Evolutionary conservation across 2,113 vertebrate species (phyloP).

Genomic region (Trogon melanurus): DNA sequence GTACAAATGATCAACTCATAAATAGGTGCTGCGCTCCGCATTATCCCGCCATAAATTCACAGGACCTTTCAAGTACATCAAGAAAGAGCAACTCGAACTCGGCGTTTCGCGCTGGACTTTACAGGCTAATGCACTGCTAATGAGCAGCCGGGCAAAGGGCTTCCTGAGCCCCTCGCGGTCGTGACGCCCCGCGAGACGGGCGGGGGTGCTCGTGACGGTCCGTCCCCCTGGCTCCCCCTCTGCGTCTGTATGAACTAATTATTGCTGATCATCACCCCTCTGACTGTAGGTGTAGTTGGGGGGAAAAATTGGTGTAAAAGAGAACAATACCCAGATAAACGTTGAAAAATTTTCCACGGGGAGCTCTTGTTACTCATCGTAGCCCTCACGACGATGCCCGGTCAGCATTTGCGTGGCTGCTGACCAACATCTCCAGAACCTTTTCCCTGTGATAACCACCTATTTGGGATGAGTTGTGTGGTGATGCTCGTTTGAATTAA

Average conservation of each 20-base stretch:
- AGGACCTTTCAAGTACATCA: conserved; percentile 80
- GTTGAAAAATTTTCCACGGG: background rate
- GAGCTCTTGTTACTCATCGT: background rate
- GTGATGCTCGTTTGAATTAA: background rate
- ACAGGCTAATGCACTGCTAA: conserved; percentile 78
- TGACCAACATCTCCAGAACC: background rate
- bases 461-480: background rate
- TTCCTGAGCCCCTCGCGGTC: background rate
- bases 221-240: background rate
- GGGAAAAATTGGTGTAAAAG: background rate
- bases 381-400: background rate
- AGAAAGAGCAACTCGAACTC: conserved; percentile 74
- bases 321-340: background rate
- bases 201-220: background rate
- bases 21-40: conserved; percentile 82
- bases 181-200: background rate
- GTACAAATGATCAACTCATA: conserved; percentile 86
- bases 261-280: background rate
- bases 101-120: conserved; percentile 64
- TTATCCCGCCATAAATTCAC: conserved; percentile 84
- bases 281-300: background rate
- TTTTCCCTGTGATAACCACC: accelerated
- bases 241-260: background rate
- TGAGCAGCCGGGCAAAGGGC: conserved; percentile 76
- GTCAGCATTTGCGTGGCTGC: accelerated